phyloP scores from a whole-genome alignment of 1,140 invertebrate genomes.

The Schlechtendalia chinensis region DNA sequence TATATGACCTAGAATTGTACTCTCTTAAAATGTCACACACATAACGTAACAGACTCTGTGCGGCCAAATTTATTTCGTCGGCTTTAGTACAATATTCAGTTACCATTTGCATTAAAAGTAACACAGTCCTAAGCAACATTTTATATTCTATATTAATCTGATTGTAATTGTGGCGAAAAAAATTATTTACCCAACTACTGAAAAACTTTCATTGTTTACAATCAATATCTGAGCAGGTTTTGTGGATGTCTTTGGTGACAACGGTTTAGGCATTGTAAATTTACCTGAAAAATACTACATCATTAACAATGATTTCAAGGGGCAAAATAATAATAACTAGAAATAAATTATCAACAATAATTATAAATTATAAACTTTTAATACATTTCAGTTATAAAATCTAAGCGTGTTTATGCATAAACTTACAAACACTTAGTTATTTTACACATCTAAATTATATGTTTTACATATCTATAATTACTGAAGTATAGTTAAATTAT shows the following conservation, averaged over 20 bases:
- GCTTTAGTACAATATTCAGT: constrained; percentile 65
- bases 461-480: no score
- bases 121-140: constrained; percentile 59
- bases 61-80: constrained; percentile 59
- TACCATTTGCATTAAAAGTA: constrained; percentile 64
- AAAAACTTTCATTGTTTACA: constrained; percentile 78
- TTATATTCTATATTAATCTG: background rate
- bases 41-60: constrained; percentile 60
- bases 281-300: constrained; percentile 41
- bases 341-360: no score
- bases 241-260: constrained; percentile 2
- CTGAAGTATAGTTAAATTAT: background rate
- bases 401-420: no score
- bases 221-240: constrained; percentile 62
- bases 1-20: constrained; percentile 91
- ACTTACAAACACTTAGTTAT: no score
- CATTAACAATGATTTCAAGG: background rate
- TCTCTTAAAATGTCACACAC: constrained; percentile 82
- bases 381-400: background rate
- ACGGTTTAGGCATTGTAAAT: constrained; percentile 35
- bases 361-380: background rate
- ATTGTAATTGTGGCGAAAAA: background rate
- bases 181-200: constrained; percentile 69
- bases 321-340: no score
- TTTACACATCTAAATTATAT: no score